These are phyloP conservation scores for Tetramorium alpestre DNA, from an alignment of 1,140 invertebrate species.

Conservation along the genomic window DNA sequence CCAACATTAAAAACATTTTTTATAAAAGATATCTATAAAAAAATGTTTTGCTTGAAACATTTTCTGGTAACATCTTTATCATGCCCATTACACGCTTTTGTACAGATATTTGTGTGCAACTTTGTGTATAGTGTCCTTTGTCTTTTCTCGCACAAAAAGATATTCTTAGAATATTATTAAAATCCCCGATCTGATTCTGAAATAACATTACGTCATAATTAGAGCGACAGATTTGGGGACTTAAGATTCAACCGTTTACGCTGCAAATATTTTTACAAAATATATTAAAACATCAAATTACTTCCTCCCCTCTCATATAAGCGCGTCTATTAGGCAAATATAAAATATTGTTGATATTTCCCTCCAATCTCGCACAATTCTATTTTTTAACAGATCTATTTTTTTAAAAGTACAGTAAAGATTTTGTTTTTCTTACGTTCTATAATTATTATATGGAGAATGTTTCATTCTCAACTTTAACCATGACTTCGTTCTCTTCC, in stretches of 20 bases:
- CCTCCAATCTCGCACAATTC: neutral
- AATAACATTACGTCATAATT: neutral
- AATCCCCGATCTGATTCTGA: neutral
- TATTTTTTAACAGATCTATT: neutral
- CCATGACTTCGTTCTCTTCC: too few species aligned
- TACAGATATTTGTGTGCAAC: neutral
- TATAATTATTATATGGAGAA: too few species aligned
- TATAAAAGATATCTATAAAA: slow-evolving; percentile 8
- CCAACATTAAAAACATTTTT: slow-evolving; percentile 7
- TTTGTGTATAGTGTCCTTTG: neutral
- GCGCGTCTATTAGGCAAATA: neutral
- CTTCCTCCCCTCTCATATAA: neutral
- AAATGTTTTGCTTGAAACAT: slow-evolving; percentile 17
- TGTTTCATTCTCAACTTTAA: too few species aligned
- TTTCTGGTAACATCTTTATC: neutral
- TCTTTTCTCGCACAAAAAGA: neutral
- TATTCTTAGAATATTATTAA: slow-evolving; percentile 1
- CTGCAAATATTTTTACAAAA: neutral
- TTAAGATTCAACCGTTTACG: neutral
- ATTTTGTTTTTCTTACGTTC: too few species aligned
- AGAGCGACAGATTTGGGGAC: neutral
- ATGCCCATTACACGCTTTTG: neutral
- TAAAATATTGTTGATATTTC: slow-evolving; percentile 3
- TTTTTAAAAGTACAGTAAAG: neutral
- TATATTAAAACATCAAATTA: slow-evolving; percentile 13